Evolutionary conservation across 2,113 vertebrate species (phyloP).

Genomic region (Miniopterus natalensis): DNA sequence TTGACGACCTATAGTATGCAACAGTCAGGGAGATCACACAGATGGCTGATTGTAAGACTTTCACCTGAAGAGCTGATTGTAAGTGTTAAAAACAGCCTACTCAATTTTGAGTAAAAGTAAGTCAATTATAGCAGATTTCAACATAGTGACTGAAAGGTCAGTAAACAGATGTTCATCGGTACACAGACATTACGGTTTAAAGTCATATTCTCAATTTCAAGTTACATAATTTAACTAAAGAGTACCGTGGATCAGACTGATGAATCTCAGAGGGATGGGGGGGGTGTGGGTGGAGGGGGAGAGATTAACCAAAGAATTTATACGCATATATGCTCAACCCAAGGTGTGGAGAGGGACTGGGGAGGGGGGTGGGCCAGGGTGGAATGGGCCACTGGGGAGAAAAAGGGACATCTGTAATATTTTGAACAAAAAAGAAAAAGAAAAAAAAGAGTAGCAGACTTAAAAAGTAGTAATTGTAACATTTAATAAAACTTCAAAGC

Average conservation of each 20-base stretch:
- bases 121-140: conserved; percentile 50
- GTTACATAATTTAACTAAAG: conserved; percentile 58
- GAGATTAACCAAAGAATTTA: too few relatives aligned
- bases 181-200: conserved; percentile 56
- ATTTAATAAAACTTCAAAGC: conserved; percentile 16
- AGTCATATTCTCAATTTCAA: conserved; percentile 61
- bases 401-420: too few relatives aligned
- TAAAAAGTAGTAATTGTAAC: background rate
- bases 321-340: too few relatives aligned
- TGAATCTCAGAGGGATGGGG: too few relatives aligned
- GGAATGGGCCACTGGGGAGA: too few relatives aligned
- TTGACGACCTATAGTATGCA: background rate
- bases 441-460: background rate
- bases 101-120: conserved; percentile 32
- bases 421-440: too few relatives aligned
- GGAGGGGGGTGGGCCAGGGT: too few relatives aligned
- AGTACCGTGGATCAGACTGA: background rate
- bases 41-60: background rate
- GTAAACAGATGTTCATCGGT: background rate
- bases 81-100: background rate
- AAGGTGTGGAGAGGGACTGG: too few relatives aligned
- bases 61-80: background rate
- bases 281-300: too few relatives aligned
- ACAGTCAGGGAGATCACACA: background rate
- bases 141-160: background rate